Percentiles rank a stretch among this genome's conserved stretches.
phyloP scores from a whole-genome alignment of 2,797 vertebrate species.

The Rhynchonycteris naso region DNA sequence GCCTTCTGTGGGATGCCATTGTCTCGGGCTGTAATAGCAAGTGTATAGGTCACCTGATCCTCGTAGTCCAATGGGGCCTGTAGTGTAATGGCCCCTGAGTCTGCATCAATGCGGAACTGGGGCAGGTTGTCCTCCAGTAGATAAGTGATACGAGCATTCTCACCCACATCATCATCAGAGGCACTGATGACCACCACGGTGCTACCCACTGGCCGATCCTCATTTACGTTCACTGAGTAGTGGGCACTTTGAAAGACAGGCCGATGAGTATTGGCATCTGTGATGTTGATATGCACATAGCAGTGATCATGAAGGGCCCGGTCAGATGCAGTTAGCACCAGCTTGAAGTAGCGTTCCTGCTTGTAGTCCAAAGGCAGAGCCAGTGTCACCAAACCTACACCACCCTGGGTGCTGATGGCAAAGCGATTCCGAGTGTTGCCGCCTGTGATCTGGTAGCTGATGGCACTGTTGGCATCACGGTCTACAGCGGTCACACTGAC shows the following conservation, averaged over 20 bases:
- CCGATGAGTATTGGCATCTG: constrained; percentile 97
- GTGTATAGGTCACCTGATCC: constrained; percentile 97
- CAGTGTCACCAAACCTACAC: constrained; percentile 93
- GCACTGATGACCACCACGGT: constrained; percentile 97
- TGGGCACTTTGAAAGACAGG: constrained; percentile 98
- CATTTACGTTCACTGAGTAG: constrained; percentile 96
- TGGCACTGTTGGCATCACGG: constrained; percentile 96
- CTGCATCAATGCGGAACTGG: constrained; percentile 95
- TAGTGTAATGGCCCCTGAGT: constrained; percentile 95
- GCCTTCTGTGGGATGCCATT: constrained; percentile 99
- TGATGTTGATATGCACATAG: constrained; percentile 97
- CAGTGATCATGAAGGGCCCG: constrained; percentile 97
- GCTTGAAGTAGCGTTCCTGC: constrained; percentile 96
- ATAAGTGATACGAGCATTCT: constrained; percentile 97
- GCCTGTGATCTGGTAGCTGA: constrained; percentile 98
- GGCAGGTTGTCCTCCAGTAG: constrained; percentile 97
- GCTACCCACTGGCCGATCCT: constrained; percentile 95
- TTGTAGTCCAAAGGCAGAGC: constrained; percentile 98
- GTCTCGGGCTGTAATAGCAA: constrained; percentile 97
- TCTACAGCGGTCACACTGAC: constrained; percentile 95
- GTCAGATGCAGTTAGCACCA: constrained; percentile 97
- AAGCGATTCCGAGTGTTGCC: constrained; percentile 98
- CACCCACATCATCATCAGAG: constrained; percentile 96
- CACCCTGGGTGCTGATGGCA: constrained; percentile 96
- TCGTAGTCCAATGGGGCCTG: constrained; percentile 97